phyloP scores from a whole-genome alignment of 2,888 invertebrate species.

The Hybos culiciformis region DNA sequence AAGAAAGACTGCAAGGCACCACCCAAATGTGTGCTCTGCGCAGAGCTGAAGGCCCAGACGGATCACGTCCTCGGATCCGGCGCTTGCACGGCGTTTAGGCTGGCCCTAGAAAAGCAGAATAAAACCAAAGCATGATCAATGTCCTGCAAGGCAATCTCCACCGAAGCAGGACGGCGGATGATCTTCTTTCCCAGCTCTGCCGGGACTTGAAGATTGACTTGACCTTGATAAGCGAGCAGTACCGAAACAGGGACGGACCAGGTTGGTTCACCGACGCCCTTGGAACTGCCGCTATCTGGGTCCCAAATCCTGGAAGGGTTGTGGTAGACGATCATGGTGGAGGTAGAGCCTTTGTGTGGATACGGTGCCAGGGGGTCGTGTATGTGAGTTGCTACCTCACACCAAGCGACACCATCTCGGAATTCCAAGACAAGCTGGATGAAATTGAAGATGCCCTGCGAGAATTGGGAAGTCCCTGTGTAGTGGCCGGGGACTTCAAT shows the following conservation, averaged over 20 bases:
- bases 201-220: conserved; percentile 2
- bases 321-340: neutral
- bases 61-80: neutral
- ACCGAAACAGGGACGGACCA: neutral
- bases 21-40: too few relatives aligned
- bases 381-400: too few relatives aligned
- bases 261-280: conserved; percentile 2
- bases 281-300: conserved; percentile 5
- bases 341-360: neutral
- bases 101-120: neutral
- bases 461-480: too few relatives aligned
- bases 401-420: too few relatives aligned
- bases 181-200: conserved; percentile 1
- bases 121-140: neutral
- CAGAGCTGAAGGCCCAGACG: too few relatives aligned
- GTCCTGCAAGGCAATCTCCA: conserved; percentile 7
- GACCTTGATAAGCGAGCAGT: conserved; percentile 6
- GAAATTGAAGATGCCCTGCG: too few relatives aligned
- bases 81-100: neutral
- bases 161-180: conserved; percentile 6
- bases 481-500: too few relatives aligned
- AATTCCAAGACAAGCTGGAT: too few relatives aligned
- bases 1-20: too few relatives aligned
- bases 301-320: conserved; percentile 1
- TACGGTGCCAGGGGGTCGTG: too few relatives aligned